These are phyloP conservation scores for Eristalis intricaria DNA, from an alignment of 2,888 invertebrate species.

Conservation along the genomic window DNA sequence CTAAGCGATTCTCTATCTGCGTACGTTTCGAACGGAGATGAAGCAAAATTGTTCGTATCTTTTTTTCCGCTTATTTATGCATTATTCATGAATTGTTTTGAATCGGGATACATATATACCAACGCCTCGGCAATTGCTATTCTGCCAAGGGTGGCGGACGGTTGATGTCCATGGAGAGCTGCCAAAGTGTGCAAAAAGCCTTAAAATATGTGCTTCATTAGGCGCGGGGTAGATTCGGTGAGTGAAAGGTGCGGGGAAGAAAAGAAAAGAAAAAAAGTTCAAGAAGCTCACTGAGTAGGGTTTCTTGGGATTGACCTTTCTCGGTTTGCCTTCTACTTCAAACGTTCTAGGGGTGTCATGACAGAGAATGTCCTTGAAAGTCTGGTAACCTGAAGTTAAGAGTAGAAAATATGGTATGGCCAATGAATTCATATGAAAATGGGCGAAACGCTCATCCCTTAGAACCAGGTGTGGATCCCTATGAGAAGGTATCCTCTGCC, in stretches of 20 bases:
- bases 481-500: too few relatives aligned
- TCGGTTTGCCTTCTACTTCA: not conserved
- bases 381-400: not conserved
- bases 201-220: slow-evolving; percentile 29
- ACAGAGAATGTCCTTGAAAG: not conserved
- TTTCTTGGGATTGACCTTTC: not conserved
- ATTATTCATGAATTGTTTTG: slow-evolving; percentile 22
- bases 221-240: not conserved
- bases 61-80: not conserved
- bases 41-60: not conserved
- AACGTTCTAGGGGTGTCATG: not conserved
- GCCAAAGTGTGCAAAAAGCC: slow-evolving; percentile 19
- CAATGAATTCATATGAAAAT: not conserved
- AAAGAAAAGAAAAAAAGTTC: not conserved
- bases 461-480: not conserved
- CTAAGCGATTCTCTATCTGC: not conserved
- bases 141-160: not conserved
- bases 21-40: not conserved
- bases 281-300: not conserved
- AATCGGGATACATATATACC: slow-evolving; percentile 15
- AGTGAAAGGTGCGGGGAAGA: not conserved
- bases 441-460: not conserved
- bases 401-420: not conserved
- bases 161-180: slow-evolving; percentile 13
- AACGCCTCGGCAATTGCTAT: slow-evolving; percentile 3